Evolutionary conservation across 2,113 vertebrate genomes (phyloP).

Genomic region (Speoplatyrhinus poulsoni): DNA sequence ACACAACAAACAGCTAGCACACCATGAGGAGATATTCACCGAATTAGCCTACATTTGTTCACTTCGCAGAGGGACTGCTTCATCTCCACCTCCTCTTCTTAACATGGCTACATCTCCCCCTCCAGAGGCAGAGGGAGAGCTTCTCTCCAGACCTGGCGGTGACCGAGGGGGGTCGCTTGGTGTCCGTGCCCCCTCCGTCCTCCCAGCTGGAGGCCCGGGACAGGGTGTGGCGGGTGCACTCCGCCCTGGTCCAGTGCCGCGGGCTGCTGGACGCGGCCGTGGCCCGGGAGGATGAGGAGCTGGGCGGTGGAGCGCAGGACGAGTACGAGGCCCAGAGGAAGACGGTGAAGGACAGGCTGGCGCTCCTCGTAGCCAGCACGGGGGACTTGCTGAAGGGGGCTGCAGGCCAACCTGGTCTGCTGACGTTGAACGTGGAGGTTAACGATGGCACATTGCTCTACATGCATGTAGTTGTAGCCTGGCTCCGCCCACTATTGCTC

Average conservation of each 20-base stretch:
- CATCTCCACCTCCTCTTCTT: neutral
- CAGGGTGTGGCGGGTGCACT: conserved; percentile 65
- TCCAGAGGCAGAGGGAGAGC: conserved; percentile 66
- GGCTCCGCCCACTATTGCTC: no score
- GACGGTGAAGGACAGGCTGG: conserved; percentile 64
- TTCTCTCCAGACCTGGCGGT: conserved; percentile 32
- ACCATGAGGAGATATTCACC: no score
- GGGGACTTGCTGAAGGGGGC: conserved; percentile 58
- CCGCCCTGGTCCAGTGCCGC: conserved; percentile 69
- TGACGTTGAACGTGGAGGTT: conserved; percentile 61
- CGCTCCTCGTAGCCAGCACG: conserved; percentile 49
- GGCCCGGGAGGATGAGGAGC: conserved; percentile 58
- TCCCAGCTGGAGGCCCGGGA: conserved; percentile 63
- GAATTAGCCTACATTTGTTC: no score
- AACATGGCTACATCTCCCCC: neutral
- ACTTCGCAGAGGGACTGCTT: neutral
- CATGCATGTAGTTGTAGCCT: no score
- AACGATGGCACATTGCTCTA: conserved; percentile 2
- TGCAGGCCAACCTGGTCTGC: conserved; percentile 22
- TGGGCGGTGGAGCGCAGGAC: conserved; percentile 33
- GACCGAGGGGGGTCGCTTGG: conserved; percentile 41
- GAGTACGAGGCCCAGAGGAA: conserved; percentile 65
- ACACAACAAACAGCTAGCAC: no score
- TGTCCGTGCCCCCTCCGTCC: conserved; percentile 62
- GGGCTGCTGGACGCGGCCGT: conserved; percentile 68